Conservation (phyloP, 2,113 vertebrate genomes). For the Nettapus auritus region DNA sequence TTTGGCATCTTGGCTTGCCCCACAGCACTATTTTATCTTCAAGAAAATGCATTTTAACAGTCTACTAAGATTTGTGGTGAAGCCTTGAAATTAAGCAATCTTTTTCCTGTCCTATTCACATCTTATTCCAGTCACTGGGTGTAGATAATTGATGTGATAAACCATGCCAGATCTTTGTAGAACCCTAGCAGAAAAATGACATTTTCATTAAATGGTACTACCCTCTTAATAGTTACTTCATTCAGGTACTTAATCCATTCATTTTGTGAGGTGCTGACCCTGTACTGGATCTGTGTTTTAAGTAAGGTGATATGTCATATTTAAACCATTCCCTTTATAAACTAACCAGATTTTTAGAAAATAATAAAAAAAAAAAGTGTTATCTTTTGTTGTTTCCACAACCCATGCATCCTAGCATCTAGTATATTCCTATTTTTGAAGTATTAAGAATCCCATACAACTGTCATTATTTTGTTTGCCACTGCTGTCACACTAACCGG, state of each 20-base stretch:
- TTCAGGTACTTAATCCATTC: neutral
- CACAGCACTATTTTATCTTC: neutral
- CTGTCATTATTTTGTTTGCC: neutral
- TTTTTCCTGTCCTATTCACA: neutral
- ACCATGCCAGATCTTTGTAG: neutral
- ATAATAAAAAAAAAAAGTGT: neutral
- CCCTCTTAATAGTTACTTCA: neutral
- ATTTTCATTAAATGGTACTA: neutral
- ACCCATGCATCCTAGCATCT: neutral
- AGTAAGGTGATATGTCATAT: neutral
- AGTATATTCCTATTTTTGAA: neutral
- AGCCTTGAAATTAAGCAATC: neutral
- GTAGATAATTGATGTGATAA: neutral
- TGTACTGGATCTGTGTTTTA: neutral
- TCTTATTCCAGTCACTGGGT: neutral
- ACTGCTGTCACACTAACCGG: neutral
- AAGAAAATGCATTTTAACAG: neutral
- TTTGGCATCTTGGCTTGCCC: neutral
- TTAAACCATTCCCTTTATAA: neutral
- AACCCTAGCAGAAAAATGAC: neutral
- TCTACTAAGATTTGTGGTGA: neutral
- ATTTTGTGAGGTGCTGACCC: neutral
- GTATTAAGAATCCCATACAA: neutral
- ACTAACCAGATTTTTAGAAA: neutral
- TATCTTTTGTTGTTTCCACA: neutral